These are phyloP conservation scores for Cynopterus brachyotis DNA, from an alignment of 2,113 vertebrate genomes.

Conservation along the genomic window DNA sequence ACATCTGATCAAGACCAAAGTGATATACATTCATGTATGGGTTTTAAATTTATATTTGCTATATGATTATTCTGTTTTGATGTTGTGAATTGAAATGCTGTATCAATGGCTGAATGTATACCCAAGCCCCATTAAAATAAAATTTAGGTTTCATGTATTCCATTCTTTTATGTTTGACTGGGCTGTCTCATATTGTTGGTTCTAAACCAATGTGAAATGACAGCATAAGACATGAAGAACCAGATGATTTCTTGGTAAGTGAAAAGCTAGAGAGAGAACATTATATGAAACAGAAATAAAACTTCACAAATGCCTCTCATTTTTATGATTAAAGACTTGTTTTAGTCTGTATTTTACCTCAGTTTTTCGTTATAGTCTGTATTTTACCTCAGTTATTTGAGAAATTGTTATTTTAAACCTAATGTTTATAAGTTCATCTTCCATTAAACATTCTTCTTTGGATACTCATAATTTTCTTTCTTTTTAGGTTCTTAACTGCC, in stretches of 20 bases:
- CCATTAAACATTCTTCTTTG: not conserved
- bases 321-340: not conserved
- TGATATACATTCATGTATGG: not conserved
- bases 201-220: conserved; percentile 69
- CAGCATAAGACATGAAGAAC: conserved; percentile 49
- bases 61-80: conserved; percentile 26
- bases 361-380: not conserved
- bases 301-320: conserved; percentile 10
- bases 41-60: not conserved
- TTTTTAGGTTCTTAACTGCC: not conserved
- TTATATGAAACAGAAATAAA: not conserved
- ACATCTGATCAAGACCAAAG: conserved; percentile 29
- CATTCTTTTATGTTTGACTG: conserved; percentile 55
- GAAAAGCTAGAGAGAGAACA: not conserved
- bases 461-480: not conserved
- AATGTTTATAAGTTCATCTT: conserved; percentile 21
- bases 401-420: not conserved
- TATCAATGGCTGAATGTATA: not conserved
- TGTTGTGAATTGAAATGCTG: conserved; percentile 8
- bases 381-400: not conserved
- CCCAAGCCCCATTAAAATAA: conserved; percentile 45
- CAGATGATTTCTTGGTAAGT: conserved; percentile 39
- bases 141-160: conserved; percentile 45
- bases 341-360: not conserved
- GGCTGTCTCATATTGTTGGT: conserved; percentile 56